Evolutionary conservation across 2,888 invertebrate genomes (phyloP), one percentile per base, ranked within the genome.

Genomic region (Andrena chrysosceles): DNA sequence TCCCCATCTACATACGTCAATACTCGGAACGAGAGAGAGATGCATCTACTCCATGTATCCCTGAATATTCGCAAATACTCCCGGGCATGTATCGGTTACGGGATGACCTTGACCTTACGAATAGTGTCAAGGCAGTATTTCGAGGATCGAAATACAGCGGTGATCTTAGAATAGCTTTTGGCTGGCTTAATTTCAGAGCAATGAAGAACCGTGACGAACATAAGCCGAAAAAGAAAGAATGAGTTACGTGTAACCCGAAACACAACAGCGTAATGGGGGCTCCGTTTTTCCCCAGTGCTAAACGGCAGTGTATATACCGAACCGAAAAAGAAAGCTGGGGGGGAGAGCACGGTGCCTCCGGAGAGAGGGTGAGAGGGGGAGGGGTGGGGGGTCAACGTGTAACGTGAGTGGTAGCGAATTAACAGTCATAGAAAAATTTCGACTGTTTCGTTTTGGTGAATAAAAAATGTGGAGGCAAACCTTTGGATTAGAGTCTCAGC

Each of bases 401-500:
- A 54, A 78, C 48, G 79, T 78, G 66, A 80, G 74, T 68, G 73
- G 75, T 83, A 83, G 75, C 5, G 42, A 42, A 42, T 84, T 49
- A 76, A 84, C 75, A 78, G 78, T 73, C 80, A 67, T 76, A 71
- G 79, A 74, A 83, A 85, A 80, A 77, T 79, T 67, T 71, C 78
- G 80, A 83, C 85, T 76, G 85, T 81, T 73, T 71, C 75, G 66
- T 66, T 69, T 76, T 76, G 74, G 77, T 87, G 89, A 91, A 92
- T 90, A 92, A 91, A 92, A 92, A 93, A 92, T 92, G 89, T 88
- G 88, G 89, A 91, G 91, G 92, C 94, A 94, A 94, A 94, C 94
- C 94, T 94, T 93, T 93, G 94, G 81, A 93, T 93, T 90, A 93
- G 92, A 92, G 93, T 93, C 91, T 94, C 94, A 86, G 93, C 92